Evolutionary conservation across 2,888 invertebrate genomes (phyloP).

Genomic region (Melipona bicolor): DNA sequence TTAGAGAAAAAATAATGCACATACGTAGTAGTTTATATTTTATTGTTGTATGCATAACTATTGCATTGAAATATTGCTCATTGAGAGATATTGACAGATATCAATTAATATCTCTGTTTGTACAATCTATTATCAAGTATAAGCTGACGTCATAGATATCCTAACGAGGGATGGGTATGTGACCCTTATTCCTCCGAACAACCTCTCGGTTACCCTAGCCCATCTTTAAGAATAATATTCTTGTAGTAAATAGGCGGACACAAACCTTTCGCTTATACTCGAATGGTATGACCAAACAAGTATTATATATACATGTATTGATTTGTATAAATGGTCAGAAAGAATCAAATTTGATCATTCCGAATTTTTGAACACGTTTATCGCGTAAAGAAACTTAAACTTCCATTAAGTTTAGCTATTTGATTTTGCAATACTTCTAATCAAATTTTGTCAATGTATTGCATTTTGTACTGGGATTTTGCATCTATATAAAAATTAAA

Average conservation of each 20-base stretch:
- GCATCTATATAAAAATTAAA: too few relatives aligned
- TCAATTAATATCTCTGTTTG: neutral
- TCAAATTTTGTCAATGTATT: too few relatives aligned
- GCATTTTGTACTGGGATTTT: too few relatives aligned
- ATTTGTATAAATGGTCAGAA: neutral
- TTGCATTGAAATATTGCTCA: neutral
- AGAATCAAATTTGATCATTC: neutral
- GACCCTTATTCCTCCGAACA: conserved; percentile 39
- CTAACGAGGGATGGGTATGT: conserved; percentile 8
- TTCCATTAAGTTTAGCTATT: too few relatives aligned
- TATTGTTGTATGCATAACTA: neutral
- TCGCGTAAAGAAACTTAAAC: neutral
- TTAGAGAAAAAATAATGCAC: neutral
- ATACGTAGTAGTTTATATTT: neutral
- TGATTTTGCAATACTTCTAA: too few relatives aligned
- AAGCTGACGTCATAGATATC: conserved; percentile 24
- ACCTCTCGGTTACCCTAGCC: conserved; percentile 16
- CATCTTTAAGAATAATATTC: conserved; percentile 28
- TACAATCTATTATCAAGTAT: conserved; percentile 24
- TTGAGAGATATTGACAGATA: neutral
- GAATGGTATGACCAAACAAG: conserved; percentile 14
- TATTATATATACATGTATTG: conserved; percentile 13
- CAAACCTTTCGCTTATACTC: conserved; percentile 35
- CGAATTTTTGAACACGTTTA: neutral
- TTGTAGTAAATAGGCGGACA: conserved; percentile 26